These are phyloP conservation scores for Taenaris catops DNA, from an alignment of 2,888 invertebrate genomes.

Conservation along the genomic window DNA sequence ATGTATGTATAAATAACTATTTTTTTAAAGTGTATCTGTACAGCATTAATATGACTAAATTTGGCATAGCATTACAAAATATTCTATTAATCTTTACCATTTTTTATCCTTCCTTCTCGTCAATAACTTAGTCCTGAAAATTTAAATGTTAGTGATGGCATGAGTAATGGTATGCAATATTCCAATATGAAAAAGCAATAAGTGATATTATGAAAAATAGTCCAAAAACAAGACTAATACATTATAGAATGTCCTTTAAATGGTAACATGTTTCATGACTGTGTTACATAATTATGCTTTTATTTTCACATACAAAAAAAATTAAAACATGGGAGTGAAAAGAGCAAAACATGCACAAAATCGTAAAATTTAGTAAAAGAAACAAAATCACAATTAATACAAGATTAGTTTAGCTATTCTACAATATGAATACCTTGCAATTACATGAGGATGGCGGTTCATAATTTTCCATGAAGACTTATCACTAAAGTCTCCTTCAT, in stretches of 20 bases:
- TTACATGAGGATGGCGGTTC: conserved; percentile 75
- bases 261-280: conserved; percentile 8
- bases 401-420: background rate
- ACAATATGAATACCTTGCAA: conserved; percentile 72
- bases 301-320: conserved; percentile 10
- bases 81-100: conserved; percentile 82
- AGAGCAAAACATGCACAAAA: conserved; percentile 15
- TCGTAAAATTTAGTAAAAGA: conserved; percentile 13
- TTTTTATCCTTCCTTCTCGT: conserved; percentile 91
- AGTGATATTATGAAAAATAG: no score
- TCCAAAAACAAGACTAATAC: no score
- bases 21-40: conserved; percentile 8
- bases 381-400: conserved; percentile 12
- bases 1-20: no score
- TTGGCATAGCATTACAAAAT: conserved; percentile 53
- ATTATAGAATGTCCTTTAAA: no score
- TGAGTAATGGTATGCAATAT: conserved; percentile 44
- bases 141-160: conserved; percentile 77
- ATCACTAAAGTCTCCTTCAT: conserved; percentile 66
- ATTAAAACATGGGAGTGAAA: conserved; percentile 11
- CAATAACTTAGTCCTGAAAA: conserved; percentile 93
- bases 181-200: conserved; percentile 19
- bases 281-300: conserved; percentile 6
- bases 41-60: conserved; percentile 38
- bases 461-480: conserved; percentile 61